Percentiles rank a stretch among this genome's conserved stretches.
Conservation (phyloP, 2,888 invertebrate species). For the Micropterix aruncella region DNA sequence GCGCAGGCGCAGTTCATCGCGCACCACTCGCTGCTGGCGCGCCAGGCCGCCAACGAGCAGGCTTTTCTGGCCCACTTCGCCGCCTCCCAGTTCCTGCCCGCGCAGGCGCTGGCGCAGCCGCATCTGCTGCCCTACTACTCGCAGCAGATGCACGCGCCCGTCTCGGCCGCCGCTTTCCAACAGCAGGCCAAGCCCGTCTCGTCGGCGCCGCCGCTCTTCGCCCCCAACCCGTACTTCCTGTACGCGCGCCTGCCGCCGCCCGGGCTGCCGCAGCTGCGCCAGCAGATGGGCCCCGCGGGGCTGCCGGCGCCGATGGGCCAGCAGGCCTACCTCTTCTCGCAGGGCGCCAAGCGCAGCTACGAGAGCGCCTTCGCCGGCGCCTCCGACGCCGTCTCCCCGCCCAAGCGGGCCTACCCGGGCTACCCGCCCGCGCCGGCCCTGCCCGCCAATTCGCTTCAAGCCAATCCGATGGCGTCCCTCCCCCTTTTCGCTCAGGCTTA, state of each 20-base stretch:
- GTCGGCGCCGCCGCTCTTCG: conserved; percentile 21
- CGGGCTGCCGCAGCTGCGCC: conserved; percentile 17
- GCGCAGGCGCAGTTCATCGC: conserved; percentile 45
- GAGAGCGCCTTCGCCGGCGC: conserved; percentile 53
- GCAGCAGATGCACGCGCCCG: conserved; percentile 6
- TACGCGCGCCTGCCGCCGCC: conserved; percentile 18
- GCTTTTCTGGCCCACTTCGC: conserved; percentile 23
- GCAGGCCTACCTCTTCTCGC: conserved; percentile 18
- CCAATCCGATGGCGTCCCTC: conserved; percentile 21
- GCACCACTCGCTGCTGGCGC: conserved; percentile 51
- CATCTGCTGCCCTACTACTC: conserved; percentile 4
- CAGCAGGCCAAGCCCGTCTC: conserved; percentile 9
- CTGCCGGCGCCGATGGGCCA: conserved; percentile 14
- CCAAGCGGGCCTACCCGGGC: conserved; percentile 31
- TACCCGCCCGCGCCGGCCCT: conserved; percentile 24
- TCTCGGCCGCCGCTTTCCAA: conserved; percentile 16
- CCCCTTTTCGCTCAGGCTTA: conserved; percentile 40
- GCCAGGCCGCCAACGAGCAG: conserved; percentile 41
- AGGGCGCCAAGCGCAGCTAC: conserved; percentile 51
- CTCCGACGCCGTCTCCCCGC: conserved; percentile 25
- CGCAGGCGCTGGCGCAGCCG: conserved; percentile 25
- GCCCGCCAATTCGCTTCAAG: conserved; percentile 19
- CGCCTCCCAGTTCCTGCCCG: conserved; percentile 18
- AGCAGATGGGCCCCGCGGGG: conserved; percentile 15
- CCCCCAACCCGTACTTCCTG: conserved; percentile 16